Percentiles rank a stretch among this genome's conserved stretches.
Conservation (phyloP, 2,888 invertebrate genomes). For the Papilio protenor region DNA sequence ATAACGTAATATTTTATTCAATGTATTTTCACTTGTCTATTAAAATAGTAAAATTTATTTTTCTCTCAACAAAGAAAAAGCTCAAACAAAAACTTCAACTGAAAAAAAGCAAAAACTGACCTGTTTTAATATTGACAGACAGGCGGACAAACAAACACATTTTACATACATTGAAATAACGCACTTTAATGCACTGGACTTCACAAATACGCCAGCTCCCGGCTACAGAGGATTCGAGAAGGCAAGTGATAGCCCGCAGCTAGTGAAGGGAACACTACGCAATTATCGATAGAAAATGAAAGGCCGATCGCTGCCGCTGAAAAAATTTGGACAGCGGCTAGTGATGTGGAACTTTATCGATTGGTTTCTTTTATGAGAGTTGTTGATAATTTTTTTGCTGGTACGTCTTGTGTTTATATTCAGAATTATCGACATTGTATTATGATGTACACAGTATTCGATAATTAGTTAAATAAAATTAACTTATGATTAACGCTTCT, state of each 20-base stretch:
- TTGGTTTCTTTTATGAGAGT: neutral
- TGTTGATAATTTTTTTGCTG: no score
- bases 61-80: neutral
- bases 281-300: conserved; percentile 40
- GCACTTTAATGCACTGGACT: neutral
- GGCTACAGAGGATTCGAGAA: conserved; percentile 25
- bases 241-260: conserved; percentile 9
- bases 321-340: conserved; percentile 8
- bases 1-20: no score
- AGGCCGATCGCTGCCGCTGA: conserved; percentile 25
- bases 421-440: no score
- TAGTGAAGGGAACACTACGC: conserved; percentile 31
- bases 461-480: no score
- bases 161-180: conserved; percentile 27
- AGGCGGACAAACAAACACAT: conserved; percentile 28
- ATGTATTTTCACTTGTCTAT: no score
- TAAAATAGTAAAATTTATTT: no score
- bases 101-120: conserved; percentile 29
- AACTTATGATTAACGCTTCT: no score
- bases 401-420: no score
- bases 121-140: conserved; percentile 31
- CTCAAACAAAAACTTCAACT: neutral
- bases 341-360: neutral
- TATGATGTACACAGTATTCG: no score
- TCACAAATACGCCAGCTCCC: neutral